Conservation (phyloP, 2,113 vertebrate species). For the Agapornis roseicollis region DNA sequence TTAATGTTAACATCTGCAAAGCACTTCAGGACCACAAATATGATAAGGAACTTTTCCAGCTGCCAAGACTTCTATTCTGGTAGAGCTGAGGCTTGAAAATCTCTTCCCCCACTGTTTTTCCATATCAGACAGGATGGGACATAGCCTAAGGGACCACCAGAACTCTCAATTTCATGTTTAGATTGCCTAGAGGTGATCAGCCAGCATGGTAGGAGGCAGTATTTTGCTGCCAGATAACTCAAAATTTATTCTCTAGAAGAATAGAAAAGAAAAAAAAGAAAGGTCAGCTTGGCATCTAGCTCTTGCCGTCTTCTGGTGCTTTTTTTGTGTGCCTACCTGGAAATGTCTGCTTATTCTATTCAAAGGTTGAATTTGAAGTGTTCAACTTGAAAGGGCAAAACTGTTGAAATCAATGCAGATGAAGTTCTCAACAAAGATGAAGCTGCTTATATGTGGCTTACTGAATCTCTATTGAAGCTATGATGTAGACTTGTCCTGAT, state of each 20-base stretch:
- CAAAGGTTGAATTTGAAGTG: background rate
- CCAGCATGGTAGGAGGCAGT: background rate
- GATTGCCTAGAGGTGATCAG: background rate
- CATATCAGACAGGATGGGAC: background rate
- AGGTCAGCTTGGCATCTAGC: background rate
- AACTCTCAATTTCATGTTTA: background rate
- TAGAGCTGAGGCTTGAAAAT: background rate
- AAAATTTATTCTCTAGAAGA: background rate
- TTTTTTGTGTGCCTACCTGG: background rate
- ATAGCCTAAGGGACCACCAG: background rate
- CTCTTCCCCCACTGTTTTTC: background rate
- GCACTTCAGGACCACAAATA: background rate
- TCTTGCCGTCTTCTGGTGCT: background rate
- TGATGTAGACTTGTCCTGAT: background rate
- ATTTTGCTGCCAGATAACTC: background rate
- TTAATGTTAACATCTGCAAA: background rate
- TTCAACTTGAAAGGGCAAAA: background rate
- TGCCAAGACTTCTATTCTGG: background rate
- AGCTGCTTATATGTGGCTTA: background rate
- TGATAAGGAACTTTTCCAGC: background rate
- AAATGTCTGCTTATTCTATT: background rate
- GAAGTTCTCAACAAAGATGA: background rate
- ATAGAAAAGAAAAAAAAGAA: background rate
- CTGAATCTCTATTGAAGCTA: background rate
- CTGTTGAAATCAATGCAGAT: background rate